Evolutionary conservation across 2,888 invertebrate genomes (phyloP), one percentile per base, ranked within the genome.

Genomic region (Lepeophtheirus nordmannii): DNA sequence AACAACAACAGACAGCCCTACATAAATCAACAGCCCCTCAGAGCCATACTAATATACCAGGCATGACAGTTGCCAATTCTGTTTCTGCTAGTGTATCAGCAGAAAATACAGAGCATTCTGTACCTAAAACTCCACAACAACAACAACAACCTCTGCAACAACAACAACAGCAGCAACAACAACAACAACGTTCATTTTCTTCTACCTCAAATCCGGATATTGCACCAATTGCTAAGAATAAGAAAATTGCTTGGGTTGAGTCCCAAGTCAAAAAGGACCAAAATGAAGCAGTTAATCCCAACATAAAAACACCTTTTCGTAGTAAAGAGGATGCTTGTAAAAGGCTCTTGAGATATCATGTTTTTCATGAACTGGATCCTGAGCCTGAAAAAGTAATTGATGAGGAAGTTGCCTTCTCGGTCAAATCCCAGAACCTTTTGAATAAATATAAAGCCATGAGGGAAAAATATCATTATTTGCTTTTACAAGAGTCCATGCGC

Each of bases 241-340:
- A 65, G 58, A 65, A 65, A 20, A 69, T 70, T 70, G 74, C 69
- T 70, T 87, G 87, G 71, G 82, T 87, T 72, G 85, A 86, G 71
- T 83, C 85, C 67, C 86, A 87, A 74, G 73, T 86, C 72, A 81
- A 82, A 72, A 82, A 83, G 62, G 87, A 88, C 77, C 86, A 87
- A 75, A 82, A 82, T 71, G 84, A 83, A 68, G 86, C 85, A 62
- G 75, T 82, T 37, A 82, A 83, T 73, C 85, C 87, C 1, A 87
- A 88, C 74, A 82, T 83, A 62, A 81, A 82, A 69, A 82, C 82
- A 65, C 85, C 86, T 17, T 88, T 87, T 73, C 77, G 79, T 68
- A 82, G 81, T 71, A 83, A 82, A 71, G 81, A 82, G 68, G 87
- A 88, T 73, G 86, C 87, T 0, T 85, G 85, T 70, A 83, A 85